Evolutionary conservation across 2,113 vertebrate species (phyloP).

Genomic region (Trachemys scripta): DNA sequence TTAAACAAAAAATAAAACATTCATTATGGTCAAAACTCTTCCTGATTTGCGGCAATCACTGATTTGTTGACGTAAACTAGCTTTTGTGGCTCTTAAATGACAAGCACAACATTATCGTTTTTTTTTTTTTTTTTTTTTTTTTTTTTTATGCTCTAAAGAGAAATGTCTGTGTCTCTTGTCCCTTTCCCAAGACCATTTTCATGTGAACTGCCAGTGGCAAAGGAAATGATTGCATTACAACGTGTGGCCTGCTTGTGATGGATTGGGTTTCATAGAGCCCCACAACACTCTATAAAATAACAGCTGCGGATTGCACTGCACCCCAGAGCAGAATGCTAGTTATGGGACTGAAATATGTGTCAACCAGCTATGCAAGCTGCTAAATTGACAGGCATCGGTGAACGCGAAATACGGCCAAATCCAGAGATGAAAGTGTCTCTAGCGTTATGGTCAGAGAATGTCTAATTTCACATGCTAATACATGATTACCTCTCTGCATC

Average conservation of each 20-base stretch:
- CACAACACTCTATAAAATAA: background rate
- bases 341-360: background rate
- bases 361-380: background rate
- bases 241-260: accelerated
- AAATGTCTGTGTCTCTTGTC: background rate
- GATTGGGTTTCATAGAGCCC: background rate
- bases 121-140: background rate
- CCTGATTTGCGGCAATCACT: background rate
- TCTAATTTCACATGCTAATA: background rate
- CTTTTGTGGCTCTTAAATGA: background rate
- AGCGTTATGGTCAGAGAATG: background rate
- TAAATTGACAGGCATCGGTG: background rate
- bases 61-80: background rate
- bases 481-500: background rate
- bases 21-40: background rate
- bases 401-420: background rate
- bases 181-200: background rate
- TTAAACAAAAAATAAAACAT: background rate
- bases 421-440: background rate
- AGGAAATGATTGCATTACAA: background rate
- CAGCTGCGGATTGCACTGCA: background rate
- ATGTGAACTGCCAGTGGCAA: background rate
- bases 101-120: background rate
- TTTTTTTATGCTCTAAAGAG: background rate
- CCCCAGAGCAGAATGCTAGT: background rate